Base-by-base conservation (phyloP, 2,113 vertebrate species). In the Scalopus aquaticus region DNA sequence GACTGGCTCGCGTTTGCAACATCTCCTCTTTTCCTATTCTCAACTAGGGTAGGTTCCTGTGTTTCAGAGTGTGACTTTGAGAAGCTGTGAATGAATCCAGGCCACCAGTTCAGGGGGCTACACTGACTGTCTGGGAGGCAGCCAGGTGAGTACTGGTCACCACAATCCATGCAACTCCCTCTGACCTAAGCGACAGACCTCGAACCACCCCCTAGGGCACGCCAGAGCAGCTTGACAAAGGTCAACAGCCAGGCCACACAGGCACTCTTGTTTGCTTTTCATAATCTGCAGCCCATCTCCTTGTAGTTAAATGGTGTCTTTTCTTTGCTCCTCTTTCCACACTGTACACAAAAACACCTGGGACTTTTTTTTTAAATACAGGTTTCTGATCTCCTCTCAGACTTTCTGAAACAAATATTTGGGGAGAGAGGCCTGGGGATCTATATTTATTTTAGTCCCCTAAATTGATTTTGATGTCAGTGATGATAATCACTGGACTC, bases 21-120 rank as follows among this genome's bases (percentile, higher is more conserved):
- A 56, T 88, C 86, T 96, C 93, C 81, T 94, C 80, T 96, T 93
- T 88, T 92, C 79, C 51, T 91, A 64, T 95, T 97, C 90, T 62
- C 77, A 87, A 2, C 60, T 86, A 79, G 35, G 19, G 73, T 85
- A 58, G 64, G n/a, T 73, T 96, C 88, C 70, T 93, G 60, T 28
- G 42, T 94, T 96, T 97, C 80, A 92, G 24, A 51, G 42, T 30
- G 32, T 91, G 80, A 70, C 90, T 94, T 95, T 86, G 82, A 96
- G 87, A 97, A 83, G 56, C 84, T 93, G 58, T 62, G 64, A 94
- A 94, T 81, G 93, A 95, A 89, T 72, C 3, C 0, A 42, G 58
- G 49, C 15, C 39, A 89, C 17, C 39, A 89, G 72, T 30, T 7
- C 74, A 32, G 26, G 51, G 32, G 80, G 70, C 32, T 49, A 67